phyloP scores from a whole-genome alignment of 2,888 invertebrate species.

The Steinernema hermaphroditum region DNA sequence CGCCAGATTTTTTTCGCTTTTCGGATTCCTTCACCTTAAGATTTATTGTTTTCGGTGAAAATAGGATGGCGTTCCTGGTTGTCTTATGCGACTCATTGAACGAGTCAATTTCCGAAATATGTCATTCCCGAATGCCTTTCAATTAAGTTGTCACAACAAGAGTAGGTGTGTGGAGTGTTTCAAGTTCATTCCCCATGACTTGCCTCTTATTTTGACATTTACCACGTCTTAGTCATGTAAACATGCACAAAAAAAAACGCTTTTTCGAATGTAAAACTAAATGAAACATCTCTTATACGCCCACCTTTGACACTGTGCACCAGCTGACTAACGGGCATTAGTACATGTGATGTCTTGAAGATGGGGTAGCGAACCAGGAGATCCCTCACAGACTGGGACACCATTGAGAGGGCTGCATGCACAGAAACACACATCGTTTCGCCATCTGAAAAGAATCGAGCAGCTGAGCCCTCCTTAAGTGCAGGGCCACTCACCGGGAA shows the following conservation, averaged over 20 bases:
- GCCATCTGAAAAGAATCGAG: constrained; percentile 47
- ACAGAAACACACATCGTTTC: constrained; percentile 60
- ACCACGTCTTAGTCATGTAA: no score
- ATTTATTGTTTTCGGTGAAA: neutral
- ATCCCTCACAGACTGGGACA: constrained; percentile 62
- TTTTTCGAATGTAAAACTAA: neutral
- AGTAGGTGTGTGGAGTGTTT: no score
- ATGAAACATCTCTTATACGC: neutral
- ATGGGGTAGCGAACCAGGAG: constrained; percentile 50
- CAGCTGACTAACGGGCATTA: constrained; percentile 50
- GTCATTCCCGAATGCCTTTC: no score
- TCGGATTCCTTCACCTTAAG: neutral
- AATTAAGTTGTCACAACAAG: no score
- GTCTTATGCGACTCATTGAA: no score
- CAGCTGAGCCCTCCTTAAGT: no score
- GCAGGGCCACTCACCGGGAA: constrained; percentile 49
- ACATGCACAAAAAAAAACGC: no score
- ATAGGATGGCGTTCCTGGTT: neutral
- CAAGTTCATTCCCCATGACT: no score
- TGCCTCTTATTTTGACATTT: no score
- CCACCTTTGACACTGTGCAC: constrained; percentile 53
- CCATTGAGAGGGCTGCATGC: constrained; percentile 62
- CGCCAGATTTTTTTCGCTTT: neutral
- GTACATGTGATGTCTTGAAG: constrained; percentile 47
- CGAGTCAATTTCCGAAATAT: no score